These are phyloP conservation scores for Donacobius atricapilla DNA, from an alignment of 2,113 vertebrate genomes.

Conservation along the genomic window DNA sequence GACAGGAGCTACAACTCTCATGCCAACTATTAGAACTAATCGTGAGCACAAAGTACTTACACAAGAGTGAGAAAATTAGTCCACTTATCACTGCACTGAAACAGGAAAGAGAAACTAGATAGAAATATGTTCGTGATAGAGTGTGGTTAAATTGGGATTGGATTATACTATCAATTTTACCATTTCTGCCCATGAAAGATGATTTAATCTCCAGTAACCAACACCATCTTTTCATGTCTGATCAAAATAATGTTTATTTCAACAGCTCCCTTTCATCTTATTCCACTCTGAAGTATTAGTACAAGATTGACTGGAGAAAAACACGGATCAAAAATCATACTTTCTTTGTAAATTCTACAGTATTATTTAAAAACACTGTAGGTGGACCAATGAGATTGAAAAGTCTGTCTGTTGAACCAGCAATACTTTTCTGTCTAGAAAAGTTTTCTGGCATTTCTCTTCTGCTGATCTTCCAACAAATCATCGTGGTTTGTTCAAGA, in stretches of 20 bases:
- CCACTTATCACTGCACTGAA: neutral
- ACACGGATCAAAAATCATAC: neutral
- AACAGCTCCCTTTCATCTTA: neutral
- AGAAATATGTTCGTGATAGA: neutral
- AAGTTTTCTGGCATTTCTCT: constrained; percentile 42
- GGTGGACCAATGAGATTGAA: neutral
- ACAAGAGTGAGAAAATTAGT: neutral
- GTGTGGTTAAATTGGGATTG: neutral
- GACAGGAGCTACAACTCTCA: neutral
- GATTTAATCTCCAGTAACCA: neutral
- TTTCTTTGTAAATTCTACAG: neutral
- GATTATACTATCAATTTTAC: neutral
- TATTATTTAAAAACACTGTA: neutral
- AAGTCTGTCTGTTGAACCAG: neutral
- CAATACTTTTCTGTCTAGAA: neutral
- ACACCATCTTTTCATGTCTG: neutral
- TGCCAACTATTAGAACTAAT: neutral
- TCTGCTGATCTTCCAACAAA: neutral
- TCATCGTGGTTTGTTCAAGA: constrained; percentile 32
- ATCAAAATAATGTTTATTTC: constrained; percentile 7
- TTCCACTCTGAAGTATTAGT: neutral
- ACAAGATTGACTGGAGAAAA: neutral
- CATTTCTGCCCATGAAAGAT: neutral
- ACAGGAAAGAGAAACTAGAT: neutral
- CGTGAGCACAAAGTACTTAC: neutral